Conservation (phyloP, 1,140 invertebrate species). For the Drosophila bocqueti region DNA sequence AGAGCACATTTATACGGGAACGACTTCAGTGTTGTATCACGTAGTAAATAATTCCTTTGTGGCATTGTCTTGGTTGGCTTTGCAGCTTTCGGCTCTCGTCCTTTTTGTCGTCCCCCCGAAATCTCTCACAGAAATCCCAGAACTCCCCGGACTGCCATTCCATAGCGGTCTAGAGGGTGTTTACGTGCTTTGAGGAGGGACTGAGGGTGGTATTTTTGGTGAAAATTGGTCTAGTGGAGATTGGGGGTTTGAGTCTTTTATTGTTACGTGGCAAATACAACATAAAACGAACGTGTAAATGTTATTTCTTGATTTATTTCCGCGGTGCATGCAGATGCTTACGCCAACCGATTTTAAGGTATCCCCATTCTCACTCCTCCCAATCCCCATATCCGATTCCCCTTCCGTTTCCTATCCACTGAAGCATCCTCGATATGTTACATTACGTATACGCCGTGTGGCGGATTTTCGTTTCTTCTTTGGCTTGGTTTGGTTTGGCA, state of each 20-base stretch:
- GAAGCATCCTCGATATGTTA: constrained; percentile 39
- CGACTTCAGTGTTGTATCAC: constrained; percentile 81
- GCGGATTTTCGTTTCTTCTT: constrained; percentile 37
- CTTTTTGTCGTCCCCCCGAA: constrained; percentile 11
- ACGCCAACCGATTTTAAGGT: constrained; percentile 73
- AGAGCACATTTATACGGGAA: constrained; percentile 78
- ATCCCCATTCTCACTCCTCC: constrained; percentile 10
- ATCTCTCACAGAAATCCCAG: constrained; percentile 35
- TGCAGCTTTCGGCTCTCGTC: constrained; percentile 56
- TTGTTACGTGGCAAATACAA: constrained; percentile 83
- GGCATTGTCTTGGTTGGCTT: constrained; percentile 80
- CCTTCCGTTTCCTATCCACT: constrained; percentile 4
- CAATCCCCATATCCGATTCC: constrained; percentile 2
- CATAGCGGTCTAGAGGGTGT: constrained; percentile 32
- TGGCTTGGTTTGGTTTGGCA: constrained; percentile 20
- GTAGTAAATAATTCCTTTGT: constrained; percentile 84
- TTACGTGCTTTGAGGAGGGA: constrained; percentile 27
- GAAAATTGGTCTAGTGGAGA: constrained; percentile 66
- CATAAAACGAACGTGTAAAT: constrained; percentile 83
- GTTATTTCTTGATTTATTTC: constrained; percentile 84
- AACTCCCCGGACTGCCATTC: constrained; percentile 39
- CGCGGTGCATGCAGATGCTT: constrained; percentile 82
- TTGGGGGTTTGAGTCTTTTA: constrained; percentile 50
- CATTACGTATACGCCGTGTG: constrained; percentile 45
- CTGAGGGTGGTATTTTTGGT: constrained; percentile 3